Evolutionary conservation across 2,797 vertebrate genomes (phyloP).

Genomic region (Channa striata): DNA sequence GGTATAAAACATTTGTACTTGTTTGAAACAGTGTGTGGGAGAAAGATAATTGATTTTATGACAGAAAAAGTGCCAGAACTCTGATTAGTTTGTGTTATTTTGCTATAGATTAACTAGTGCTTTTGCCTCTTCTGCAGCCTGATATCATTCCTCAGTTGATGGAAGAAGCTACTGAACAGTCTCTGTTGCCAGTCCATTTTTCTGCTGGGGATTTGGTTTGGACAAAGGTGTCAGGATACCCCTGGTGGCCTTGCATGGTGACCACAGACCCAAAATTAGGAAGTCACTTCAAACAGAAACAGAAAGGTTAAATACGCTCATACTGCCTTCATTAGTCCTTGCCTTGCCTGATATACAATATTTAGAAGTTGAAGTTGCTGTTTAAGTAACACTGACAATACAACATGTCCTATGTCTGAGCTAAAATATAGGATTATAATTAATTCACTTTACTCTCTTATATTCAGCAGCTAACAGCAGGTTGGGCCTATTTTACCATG

Average conservation of each 20-base stretch:
- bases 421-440: too few relatives aligned
- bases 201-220: slow-evolving; percentile 93
- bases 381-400: too few relatives aligned
- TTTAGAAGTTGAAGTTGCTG: too few relatives aligned
- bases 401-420: neutral
- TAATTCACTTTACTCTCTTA: neutral
- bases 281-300: slow-evolving; percentile 90
- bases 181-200: slow-evolving; percentile 77
- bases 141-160: slow-evolving; percentile 39
- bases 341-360: neutral
- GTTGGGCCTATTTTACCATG: slow-evolving; percentile 88
- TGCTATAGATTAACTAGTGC: neutral
- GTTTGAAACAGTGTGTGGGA: neutral
- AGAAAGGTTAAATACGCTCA: slow-evolving; percentile 84
- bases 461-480: slow-evolving; percentile 62
- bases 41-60: neutral
- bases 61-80: too few relatives aligned
- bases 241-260: slow-evolving; percentile 99
- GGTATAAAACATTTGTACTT: neutral
- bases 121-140: slow-evolving; percentile 39
- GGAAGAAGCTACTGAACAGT: slow-evolving; percentile 59
- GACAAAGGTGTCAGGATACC: slow-evolving; percentile 97
- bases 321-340: neutral
- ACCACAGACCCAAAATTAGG: slow-evolving; percentile 92
- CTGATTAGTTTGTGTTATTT: neutral